Conservation (phyloP, 1,140 invertebrate genomes). For the Drosophila grimshawi region DNA sequence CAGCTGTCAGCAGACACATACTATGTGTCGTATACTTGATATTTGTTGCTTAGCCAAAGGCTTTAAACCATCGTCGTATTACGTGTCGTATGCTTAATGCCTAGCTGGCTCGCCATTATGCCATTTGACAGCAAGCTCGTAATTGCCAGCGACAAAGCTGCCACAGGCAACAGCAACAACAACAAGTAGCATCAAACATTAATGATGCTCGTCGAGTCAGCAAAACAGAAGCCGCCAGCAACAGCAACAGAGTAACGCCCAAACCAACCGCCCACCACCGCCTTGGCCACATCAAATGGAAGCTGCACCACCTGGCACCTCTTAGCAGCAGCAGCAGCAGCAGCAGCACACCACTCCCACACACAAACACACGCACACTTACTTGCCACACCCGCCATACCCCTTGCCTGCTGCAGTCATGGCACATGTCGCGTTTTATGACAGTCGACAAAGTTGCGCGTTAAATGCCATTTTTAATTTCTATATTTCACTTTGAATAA, state of each 20-base stretch:
- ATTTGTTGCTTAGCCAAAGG: background rate
- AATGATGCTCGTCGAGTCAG: conserved; percentile 34
- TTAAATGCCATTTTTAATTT: conserved; percentile 80
- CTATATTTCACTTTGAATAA: conserved; percentile 73
- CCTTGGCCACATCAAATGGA: conserved; percentile 21
- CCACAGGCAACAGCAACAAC: conserved; percentile 22
- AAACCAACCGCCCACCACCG: conserved; percentile 14
- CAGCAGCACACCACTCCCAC: background rate
- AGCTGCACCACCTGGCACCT: conserved; percentile 29
- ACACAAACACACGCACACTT: background rate
- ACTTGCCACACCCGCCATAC: background rate
- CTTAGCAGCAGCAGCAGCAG: background rate
- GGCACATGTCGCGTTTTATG: conserved; percentile 58
- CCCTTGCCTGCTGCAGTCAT: background rate
- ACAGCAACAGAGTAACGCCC: conserved; percentile 21
- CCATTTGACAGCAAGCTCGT: conserved; percentile 10
- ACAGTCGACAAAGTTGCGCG: conserved; percentile 68
- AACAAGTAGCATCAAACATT: conserved; percentile 46
- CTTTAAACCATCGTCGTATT: background rate
- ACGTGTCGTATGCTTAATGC: conserved; percentile 25
- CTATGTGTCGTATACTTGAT: background rate
- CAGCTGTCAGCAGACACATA: no score
- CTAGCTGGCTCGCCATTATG: background rate
- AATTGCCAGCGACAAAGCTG: conserved; percentile 38
- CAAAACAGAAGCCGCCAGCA: conserved; percentile 12